phyloP scores from a whole-genome alignment of 2,888 invertebrate genomes.

The Orthonevra nobilis region DNA sequence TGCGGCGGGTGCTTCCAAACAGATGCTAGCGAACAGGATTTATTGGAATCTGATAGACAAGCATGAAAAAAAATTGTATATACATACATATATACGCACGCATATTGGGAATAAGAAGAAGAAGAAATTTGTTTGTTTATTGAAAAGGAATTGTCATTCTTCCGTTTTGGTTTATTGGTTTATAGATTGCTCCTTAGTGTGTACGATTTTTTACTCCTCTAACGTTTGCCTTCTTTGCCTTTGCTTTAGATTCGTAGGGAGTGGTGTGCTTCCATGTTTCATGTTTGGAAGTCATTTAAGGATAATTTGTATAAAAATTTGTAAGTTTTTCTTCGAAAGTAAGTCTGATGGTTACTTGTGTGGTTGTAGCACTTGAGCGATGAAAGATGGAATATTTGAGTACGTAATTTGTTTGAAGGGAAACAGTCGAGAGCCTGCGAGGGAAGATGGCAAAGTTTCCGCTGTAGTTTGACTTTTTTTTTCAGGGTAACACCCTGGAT shows the following conservation, averaged over 20 bases:
- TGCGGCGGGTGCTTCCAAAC: slow-evolving; percentile 47
- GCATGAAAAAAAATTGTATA: no score
- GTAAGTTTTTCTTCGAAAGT: not conserved
- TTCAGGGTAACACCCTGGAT: no score
- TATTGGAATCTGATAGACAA: slow-evolving; percentile 61
- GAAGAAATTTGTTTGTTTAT: slow-evolving; percentile 63
- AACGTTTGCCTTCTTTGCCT: slow-evolving; percentile 2
- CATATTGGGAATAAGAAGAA: no score
- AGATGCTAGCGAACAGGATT: slow-evolving; percentile 54
- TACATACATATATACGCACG: no score
- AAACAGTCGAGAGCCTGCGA: no score
- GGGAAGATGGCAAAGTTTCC: no score
- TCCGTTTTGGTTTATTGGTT: slow-evolving; percentile 68
- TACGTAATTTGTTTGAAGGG: not conserved
- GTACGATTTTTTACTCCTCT: no score
- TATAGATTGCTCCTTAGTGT: slow-evolving; percentile 57
- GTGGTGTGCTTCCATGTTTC: slow-evolving; percentile 16
- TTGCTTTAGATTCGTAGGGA: not conserved
- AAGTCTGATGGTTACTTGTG: slow-evolving; percentile 9
- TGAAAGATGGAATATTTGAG: not conserved
- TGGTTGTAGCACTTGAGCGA: not conserved
- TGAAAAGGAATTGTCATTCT: slow-evolving; percentile 70
- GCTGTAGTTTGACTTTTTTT: no score
- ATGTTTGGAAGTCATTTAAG: slow-evolving; percentile 55
- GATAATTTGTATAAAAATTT: slow-evolving; percentile 42